Base-by-base conservation (phyloP, 2,113 vertebrate genomes). In the Bubalus kerabau region DNA sequence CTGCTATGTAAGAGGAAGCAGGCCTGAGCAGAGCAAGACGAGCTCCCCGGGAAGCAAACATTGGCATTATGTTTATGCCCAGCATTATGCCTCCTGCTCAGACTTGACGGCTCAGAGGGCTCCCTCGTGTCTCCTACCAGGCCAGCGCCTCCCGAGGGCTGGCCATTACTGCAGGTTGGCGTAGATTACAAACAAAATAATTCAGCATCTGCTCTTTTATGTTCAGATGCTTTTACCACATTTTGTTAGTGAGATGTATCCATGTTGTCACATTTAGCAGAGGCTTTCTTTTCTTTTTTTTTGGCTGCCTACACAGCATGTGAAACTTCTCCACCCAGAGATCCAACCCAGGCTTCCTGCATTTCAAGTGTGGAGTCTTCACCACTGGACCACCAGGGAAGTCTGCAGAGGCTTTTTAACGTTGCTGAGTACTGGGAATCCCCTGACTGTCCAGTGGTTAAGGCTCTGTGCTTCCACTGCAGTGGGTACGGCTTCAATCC, bases 401-500 rank as follows among this genome's bases (percentile, higher is more conserved):
- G n/a, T 2, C 67, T 74, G 67, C n/a, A 74, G 64, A 71, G n/a
- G n/a, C 64, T n/a, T 11, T 67, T 54, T 1, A 3, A 54, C 50
- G 7, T 23, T 40, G n/a, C 78, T 16, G 54, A 36, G n/a, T 23
- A 12, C 54, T 93, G 67, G 19, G n/a, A 6, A 13, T 24, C 67
- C 67, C 67, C 67, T 40, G 67, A 24, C 19, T 40, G 19, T 40
- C n/a, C 19, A 1, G 67, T 23, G 67, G n/a, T 6, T 23, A 40
- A 40, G 67, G 2, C 10, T 71, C n/a, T 40, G 67, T 3, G 67
- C 67, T 40, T 21, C 67, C n/a, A 6, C n/a, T 40, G 67, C 67
- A 2, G 19, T 5, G n/a, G 11, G 10, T 23, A 2, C 10, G 1
- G 5, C n/a, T 40, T 74, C 67, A 74, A 0, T 74, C 19, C 36